A percentile compares a stretch with the other conserved stretches of the same genome.
Conservation (phyloP, 2,888 invertebrate genomes). For the Chymomyza amoena region DNA sequence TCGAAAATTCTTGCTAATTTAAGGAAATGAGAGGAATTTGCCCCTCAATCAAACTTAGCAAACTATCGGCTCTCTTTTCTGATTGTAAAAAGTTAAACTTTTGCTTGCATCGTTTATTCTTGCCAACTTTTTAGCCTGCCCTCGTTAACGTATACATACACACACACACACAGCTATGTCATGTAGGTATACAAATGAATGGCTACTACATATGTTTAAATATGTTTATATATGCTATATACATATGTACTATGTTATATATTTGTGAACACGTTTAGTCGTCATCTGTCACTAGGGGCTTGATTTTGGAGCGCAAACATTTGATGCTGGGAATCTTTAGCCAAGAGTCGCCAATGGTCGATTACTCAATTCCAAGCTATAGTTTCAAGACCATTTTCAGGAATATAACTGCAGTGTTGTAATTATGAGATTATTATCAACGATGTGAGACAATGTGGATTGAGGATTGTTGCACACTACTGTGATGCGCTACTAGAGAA, state of each 20-base stretch:
- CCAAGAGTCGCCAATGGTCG: slow-evolving; percentile 9
- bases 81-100: background rate
- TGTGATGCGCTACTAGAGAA: background rate
- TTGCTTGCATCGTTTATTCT: background rate
- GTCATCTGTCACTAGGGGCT: background rate
- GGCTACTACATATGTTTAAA: background rate
- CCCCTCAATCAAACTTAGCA: too few relatives aligned
- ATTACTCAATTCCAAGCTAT: slow-evolving; percentile 41
- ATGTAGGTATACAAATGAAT: background rate
- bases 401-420: slow-evolving; percentile 39
- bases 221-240: background rate
- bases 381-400: background rate
- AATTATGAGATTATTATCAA: slow-evolving; percentile 2
- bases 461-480: slow-evolving; percentile 19
- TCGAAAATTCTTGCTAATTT: too few relatives aligned
- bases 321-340: background rate
- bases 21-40: too few relatives aligned
- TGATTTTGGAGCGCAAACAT: too few relatives aligned
- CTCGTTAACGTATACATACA: background rate
- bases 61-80: too few relatives aligned
- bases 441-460: slow-evolving; percentile 29
- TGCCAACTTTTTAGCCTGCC: background rate
- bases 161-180: background rate
- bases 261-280: background rate
- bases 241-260: background rate